Base-by-base conservation (phyloP, 1,140 invertebrate species). In the Oryctes rhinoceros region DNA sequence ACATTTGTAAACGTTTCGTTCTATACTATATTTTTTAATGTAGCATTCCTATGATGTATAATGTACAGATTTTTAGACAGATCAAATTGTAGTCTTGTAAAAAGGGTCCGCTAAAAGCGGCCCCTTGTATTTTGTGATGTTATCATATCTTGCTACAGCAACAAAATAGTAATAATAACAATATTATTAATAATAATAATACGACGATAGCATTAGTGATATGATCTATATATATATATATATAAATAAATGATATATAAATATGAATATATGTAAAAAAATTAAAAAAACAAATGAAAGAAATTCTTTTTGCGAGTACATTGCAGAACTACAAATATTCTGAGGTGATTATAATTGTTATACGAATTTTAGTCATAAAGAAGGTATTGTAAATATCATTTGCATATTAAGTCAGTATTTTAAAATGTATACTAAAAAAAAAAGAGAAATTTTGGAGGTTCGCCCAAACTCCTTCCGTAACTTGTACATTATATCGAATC, bases 111-210 rank as follows among this genome's bases (percentile, higher is more conserved):
- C 74, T 76, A n/a, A 81, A 83, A 82, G 84, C 84, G 84, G 83
- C 79, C 39, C 30, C 77, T 81, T 62, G 76, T 78, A 85, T 82
- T 84, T 87, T 88, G 87, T 88, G 87, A 88, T 88, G 86, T 86
- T 87, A 87, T 87, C 87, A 88, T 88, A 87, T 88, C 87, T 85
- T 88, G 83, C 86, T 83, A 80, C 80, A 81, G 81, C 81, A 83
- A 82, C 44, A 86, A 84, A 85, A 83, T 86, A 86, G 83, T 85
- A 84, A 83, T 85, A 84, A 83, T 53, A 78, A 78, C n/a, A 48
- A 78, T 78, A 76, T 76, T 76, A 76, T 47, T 76, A 76, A 44
- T 44, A 44, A 76, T 67, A 35, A 67, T 67, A 67, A 18, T 67
- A 67, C 65, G 65, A 67, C 76, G 81, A 78, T 85, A 82, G 83